These are phyloP conservation scores for Zaprionus obscuricornis DNA, from an alignment of 2,888 invertebrate species.

Conservation along the genomic window DNA sequence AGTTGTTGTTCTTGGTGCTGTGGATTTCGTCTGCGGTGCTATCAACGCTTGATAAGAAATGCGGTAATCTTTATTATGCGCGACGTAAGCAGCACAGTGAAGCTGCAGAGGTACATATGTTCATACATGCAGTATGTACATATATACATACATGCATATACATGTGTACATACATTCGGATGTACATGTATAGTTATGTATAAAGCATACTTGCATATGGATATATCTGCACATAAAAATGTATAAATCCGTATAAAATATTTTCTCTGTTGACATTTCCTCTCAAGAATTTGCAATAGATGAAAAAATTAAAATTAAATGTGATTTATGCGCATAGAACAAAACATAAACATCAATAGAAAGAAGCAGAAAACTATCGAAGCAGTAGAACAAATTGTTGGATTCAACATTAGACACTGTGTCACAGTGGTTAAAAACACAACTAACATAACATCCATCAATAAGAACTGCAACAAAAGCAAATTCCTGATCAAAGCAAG, in stretches of 20 bases:
- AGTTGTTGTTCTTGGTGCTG: slow-evolving; percentile 22
- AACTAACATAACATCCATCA: slow-evolving; percentile 7
- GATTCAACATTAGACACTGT: slow-evolving; percentile 47
- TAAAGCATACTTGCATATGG: slow-evolving; percentile 1
- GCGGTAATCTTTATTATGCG: slow-evolving; percentile 76
- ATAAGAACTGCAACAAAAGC: slow-evolving; percentile 32
- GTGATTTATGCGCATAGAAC: slow-evolving; percentile 54
- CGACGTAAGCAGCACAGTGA: slow-evolving; percentile 56
- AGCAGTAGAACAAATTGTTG: slow-evolving; percentile 56
- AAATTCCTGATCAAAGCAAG: slow-evolving; percentile 41
- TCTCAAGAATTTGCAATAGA: slow-evolving; percentile 50
- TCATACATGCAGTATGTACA: slow-evolving; percentile 14
- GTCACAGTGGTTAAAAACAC: slow-evolving; percentile 38
- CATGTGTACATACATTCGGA: slow-evolving; percentile 6
- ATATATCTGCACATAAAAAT: too few relatives aligned
- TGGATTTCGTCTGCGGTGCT: slow-evolving; percentile 51
- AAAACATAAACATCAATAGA: slow-evolving; percentile 50
- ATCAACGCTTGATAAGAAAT: slow-evolving; percentile 73
- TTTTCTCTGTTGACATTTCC: slow-evolving; percentile 60
- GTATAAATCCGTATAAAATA: slow-evolving; percentile 25
- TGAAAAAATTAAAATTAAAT: slow-evolving; percentile 42
- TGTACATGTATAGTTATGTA: not conserved
- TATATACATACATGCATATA: slow-evolving; percentile 18
- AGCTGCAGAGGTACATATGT: slow-evolving; percentile 38
- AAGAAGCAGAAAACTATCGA: slow-evolving; percentile 18